Evolutionary conservation across 1,140 invertebrate genomes (phyloP).

Genomic region (Cataglyphis hispanica): DNA sequence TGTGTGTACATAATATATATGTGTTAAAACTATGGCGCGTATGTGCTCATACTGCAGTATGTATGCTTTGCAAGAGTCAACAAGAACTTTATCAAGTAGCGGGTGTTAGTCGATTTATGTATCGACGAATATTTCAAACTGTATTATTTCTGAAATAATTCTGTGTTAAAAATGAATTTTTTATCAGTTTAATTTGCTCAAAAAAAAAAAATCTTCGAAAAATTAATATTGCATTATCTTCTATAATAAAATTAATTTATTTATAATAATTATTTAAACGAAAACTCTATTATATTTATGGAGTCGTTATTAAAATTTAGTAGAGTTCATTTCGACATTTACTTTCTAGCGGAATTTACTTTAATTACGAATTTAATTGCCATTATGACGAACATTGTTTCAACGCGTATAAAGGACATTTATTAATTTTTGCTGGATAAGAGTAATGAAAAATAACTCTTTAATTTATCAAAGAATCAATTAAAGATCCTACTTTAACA

Average conservation of each 20-base stretch:
- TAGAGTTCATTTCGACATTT: background rate
- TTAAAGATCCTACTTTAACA: background rate
- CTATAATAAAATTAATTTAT: background rate
- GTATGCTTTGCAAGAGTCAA: background rate
- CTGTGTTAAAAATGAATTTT: background rate
- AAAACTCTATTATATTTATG: background rate
- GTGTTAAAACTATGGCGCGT: background rate
- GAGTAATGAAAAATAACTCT: background rate
- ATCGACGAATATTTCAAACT: background rate
- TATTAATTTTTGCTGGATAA: slow-evolving; percentile 8
- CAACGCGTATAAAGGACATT: background rate
- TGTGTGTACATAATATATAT: background rate
- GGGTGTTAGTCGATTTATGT: background rate
- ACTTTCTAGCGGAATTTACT: background rate
- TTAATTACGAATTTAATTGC: background rate
- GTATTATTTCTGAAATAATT: background rate
- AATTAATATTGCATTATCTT: background rate
- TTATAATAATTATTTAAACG: background rate
- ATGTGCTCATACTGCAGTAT: background rate
- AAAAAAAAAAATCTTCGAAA: background rate
- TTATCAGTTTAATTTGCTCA: background rate
- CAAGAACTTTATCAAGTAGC: slow-evolving; percentile 6
- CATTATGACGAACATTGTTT: slow-evolving; percentile 3
- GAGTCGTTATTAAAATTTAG: background rate
- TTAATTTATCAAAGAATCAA: slow-evolving; percentile 3